These are phyloP conservation scores for Eulimnadia texana DNA, from an alignment of 1,140 invertebrate genomes.

Conservation along the genomic window DNA sequence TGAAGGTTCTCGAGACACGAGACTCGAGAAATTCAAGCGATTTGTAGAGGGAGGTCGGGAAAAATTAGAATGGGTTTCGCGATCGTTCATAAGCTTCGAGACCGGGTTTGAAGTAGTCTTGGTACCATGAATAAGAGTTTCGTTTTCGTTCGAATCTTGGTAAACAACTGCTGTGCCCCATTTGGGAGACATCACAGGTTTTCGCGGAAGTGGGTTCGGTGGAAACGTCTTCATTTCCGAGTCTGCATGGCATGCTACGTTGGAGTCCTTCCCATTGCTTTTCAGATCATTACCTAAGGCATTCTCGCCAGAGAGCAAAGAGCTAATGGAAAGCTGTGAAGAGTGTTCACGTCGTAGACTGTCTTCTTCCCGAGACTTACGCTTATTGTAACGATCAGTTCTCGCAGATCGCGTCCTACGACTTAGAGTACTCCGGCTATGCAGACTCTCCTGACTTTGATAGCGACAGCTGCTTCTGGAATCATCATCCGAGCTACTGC, in stretches of 20 bases:
- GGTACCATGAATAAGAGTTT: background rate
- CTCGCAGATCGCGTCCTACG: conserved; percentile 45
- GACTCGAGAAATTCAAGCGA: background rate
- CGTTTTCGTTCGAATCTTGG: conserved; percentile 23
- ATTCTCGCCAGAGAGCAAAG: background rate
- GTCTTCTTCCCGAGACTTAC: conserved; percentile 51
- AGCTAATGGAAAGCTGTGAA: background rate
- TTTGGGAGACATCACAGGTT: background rate
- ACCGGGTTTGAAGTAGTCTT: background rate
- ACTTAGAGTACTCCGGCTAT: conserved; percentile 32
- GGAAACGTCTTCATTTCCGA: conserved; percentile 16
- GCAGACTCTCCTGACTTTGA: conserved; percentile 45
- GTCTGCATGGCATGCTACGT: background rate
- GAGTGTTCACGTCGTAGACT: conserved; percentile 26
- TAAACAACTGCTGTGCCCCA: conserved; percentile 23
- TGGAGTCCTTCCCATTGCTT: background rate
- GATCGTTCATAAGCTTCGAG: background rate
- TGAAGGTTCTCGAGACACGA: background rate
- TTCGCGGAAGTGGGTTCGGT: conserved; percentile 22
- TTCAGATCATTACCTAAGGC: background rate
- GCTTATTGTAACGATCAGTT: conserved; percentile 59
- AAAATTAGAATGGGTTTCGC: too few species aligned
- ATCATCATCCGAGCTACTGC: conserved; percentile 25
- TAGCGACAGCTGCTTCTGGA: conserved; percentile 28
- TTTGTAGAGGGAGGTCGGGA: too few species aligned